Base-by-base conservation (phyloP, 2,113 vertebrate species). In the Coregonus clupeaformis region DNA sequence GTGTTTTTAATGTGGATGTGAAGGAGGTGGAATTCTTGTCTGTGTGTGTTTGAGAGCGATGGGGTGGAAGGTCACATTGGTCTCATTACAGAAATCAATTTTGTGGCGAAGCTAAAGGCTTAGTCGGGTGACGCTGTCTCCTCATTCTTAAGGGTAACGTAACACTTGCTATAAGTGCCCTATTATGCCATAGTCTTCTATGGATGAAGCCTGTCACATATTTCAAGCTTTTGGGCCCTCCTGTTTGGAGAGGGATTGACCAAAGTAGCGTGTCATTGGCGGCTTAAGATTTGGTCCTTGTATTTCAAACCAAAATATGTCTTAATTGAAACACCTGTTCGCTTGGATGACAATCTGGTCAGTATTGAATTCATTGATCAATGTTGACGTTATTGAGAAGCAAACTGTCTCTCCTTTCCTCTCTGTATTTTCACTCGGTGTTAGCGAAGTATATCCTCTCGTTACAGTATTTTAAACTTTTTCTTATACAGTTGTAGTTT, bases 401-500 rank as follows among this genome's bases (percentile, higher is more conserved):
- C 29, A 42, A 59, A 27, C 6, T 42, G 36, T 11, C 36, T 42
- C 11, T 9, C 36, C 9, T 42, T 42, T 2, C 2, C 36, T 42
- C 9, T 42, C 36, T 27, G 27, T 27, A 27, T 27, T 62, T 14
- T 30, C 18, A 6, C n/a, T 7, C 9, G 6, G n/a, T 60, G 11
- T 77, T 60, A 80, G 11, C 74, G 72, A 80, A 82, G 16, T 67
- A 80, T 81, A 64, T 69, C 72, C 82, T 80, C 67, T 65, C 1
- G 49, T 22, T 82, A 82, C 68, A 73, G 6, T 78, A 81, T 76
- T 74, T 52, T 5, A 52, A 52, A 71, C 69, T 77, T 84, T 69
- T 71, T 84, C 77, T 81, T 76, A 77, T 63, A 84, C 83, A 45
- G 72, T 81, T 81, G 81, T 92, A 92, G 91, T 93, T 93, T 93